Base-by-base conservation (phyloP, 2,797 vertebrate genomes). In the Poeciliopsis infans region DNA sequence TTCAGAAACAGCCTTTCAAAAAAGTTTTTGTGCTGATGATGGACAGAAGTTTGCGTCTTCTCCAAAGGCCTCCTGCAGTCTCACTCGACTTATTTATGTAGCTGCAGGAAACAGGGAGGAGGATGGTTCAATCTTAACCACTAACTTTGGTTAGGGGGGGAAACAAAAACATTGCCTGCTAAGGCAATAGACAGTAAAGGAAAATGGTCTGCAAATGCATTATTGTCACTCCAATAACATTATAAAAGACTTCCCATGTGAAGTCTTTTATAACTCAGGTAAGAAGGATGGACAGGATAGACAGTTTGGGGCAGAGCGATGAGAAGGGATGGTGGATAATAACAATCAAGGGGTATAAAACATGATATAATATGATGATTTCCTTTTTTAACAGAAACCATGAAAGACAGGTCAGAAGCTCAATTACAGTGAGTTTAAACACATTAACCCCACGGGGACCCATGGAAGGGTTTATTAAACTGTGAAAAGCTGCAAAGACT, bases 351-450 rank as follows among this genome's bases (percentile, higher is more conserved):
- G 81, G 87, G 81, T 77, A 79, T 79, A 75, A 88, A 89, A 93
- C 86, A 90, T 79, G 86, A 89, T 85, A 87, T 92, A 90, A 91
- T 91, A 88, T 89, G 87, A 91, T 74, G 16, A 80, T 76, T 89
- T 83, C 73, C 86, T 83, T 77, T 86, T 82, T 77, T 80, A 74
- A 87, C 81, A 77, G 72, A 83, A 80, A 80, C 43, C 78, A 81
- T 89, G 90, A 92, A 92, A 93, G 93, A 92, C 77, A 81, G 93
- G 93, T 94, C 91, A 84, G 90, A 94, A 93, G 94, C 94, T 95
- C 93, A 94, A 94, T 95, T 95, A 94, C 93, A 93, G 87, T 88
- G 89, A 91, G 93, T 94, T 95, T 95, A 94, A 95, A 93, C 82
- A 84, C 92, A 95, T 95, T 95, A 95, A 95, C 94, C 94, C 93